Evolutionary conservation across 2,888 invertebrate species (phyloP), one percentile per base, ranked within the genome.

Genomic region (Plusia festucae): DNA sequence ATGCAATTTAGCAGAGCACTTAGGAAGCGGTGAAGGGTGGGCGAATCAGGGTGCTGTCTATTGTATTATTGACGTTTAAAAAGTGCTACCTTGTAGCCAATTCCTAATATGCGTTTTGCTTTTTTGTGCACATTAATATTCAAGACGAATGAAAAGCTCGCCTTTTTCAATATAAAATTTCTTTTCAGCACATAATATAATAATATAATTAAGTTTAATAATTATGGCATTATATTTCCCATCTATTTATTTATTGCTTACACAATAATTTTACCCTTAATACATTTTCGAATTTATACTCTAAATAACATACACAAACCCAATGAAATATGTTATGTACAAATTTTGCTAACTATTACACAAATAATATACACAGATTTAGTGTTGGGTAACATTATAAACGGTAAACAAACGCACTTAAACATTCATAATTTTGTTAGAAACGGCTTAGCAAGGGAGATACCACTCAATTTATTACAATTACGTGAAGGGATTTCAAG

Each of bases 371-470:
- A 27, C 60, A 62, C 62, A 67, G 56, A 72, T 76, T 73, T 49
- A 52, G n/a, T 22, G 15, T 13, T 30, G 46, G 57, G 27, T n/a
- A 24, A 62, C 53, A 53, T 44, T 51, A 44, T 67, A 76, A 67
- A 73, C 60, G 52, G 18, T 34, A 22, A 55, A 53, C 60, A 68
- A 68, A 72, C 68, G 60, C 65, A 27, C 53, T 44, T 67, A 55
- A 62, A 62, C 73, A 73, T 76, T 73, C 70, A 69, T 69, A 74
- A 73, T 73, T 73, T 63, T 51, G 54, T 68, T 77, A 58, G 54
- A 52, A 58, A 63, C 32, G 52, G 49, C 53, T 60, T n/a, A 53
- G 22, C 32, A 59, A 59, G 46, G 20, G n/a, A 53, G 51, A 58
- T 73, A 73, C 46, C 49, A n/a, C 7, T 1, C 16, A 30, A 73